Base-by-base conservation (phyloP, 2,797 vertebrate species). In the Botia kubotai region DNA sequence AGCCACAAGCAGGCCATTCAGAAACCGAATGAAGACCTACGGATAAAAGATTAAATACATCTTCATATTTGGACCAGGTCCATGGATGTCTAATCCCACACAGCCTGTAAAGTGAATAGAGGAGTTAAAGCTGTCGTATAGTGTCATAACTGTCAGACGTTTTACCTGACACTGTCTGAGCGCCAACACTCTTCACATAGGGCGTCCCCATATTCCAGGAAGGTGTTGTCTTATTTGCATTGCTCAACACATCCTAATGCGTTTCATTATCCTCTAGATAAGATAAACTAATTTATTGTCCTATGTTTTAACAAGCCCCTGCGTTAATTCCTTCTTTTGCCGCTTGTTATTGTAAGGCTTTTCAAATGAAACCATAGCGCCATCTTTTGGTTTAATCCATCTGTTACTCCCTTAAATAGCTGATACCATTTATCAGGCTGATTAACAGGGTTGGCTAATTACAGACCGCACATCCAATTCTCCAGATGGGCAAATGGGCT, bases 301-400 rank as follows among this genome's bases (percentile, higher is more conserved):
- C 52, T 55, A 52, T 17, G 2, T 17, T 14, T 52, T 4, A 52
- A 14, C 43, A 50, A 50, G 13, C 48, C 14, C 50, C 17, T n/a
- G 6, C 4, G 12, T 26, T 26, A 1, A 2, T 6, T 4, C 11
- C 52, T 6, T n/a, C 52, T n/a, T 2, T 2, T n/a, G 52, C 19
- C 52, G 17, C 52, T 4, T 23, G 19, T 6, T 17, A 3, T 17
- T 67, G n/a, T 43, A 17, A 48, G 5, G 48, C 33, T 48, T n/a
- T 14, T 72, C 11, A 39, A 39, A 65, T 43, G 11, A 72, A n/a
- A 26, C 8, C n/a, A 48, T 39, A 48, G 69, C 69, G 29, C 77
- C 69, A 72, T 55, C 68, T 79, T 23, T 16, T 63, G 77, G 58
- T 72, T 21, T 21, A 5, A 65, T 2, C 7, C 14, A 17, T 57